Conservation (phyloP, 2,113 vertebrate genomes). For the Cairina moschata region DNA sequence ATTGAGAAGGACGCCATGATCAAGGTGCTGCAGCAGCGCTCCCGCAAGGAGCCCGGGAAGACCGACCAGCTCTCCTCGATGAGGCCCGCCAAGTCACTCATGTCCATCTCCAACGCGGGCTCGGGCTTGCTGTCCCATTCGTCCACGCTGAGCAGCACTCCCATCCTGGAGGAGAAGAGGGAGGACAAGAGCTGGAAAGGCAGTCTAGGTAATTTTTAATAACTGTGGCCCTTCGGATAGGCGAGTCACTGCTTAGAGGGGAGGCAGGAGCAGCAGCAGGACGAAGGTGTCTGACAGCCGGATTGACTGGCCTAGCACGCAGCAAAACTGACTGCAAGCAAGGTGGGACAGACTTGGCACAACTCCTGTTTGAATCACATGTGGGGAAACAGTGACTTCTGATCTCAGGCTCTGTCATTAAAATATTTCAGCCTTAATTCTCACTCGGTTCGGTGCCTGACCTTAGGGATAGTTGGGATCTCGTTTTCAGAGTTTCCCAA, state of each 20-base stretch:
- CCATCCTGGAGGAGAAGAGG: constrained; percentile 93
- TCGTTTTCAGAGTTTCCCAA: background rate
- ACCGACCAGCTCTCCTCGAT: constrained; percentile 88
- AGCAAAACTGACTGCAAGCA: background rate
- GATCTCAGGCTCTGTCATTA: background rate
- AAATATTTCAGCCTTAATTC: background rate
- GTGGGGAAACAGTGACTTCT: background rate
- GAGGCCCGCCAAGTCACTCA: constrained; percentile 96
- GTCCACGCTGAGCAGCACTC: constrained; percentile 88
- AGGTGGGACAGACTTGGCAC: background rate
- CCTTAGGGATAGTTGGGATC: background rate
- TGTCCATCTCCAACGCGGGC: constrained; percentile 94
- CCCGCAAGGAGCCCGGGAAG: constrained; percentile 92
- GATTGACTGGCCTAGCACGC: background rate
- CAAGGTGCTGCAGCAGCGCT: constrained; percentile 98
- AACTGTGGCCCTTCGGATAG: background rate
- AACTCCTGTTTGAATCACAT: background rate
- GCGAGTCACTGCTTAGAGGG: background rate
- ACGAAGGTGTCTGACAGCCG: background rate
- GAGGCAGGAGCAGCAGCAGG: background rate
- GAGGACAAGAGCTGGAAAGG: constrained; percentile 97
- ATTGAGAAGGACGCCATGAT: constrained; percentile 99
- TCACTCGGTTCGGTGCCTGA: background rate
- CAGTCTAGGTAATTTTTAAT: constrained; percentile 86
- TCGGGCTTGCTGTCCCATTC: constrained; percentile 89